Evolutionary conservation across 2,113 vertebrate genomes (phyloP), one percentile per base, ranked within the genome.

Genomic region (Thomomys bottae): DNA sequence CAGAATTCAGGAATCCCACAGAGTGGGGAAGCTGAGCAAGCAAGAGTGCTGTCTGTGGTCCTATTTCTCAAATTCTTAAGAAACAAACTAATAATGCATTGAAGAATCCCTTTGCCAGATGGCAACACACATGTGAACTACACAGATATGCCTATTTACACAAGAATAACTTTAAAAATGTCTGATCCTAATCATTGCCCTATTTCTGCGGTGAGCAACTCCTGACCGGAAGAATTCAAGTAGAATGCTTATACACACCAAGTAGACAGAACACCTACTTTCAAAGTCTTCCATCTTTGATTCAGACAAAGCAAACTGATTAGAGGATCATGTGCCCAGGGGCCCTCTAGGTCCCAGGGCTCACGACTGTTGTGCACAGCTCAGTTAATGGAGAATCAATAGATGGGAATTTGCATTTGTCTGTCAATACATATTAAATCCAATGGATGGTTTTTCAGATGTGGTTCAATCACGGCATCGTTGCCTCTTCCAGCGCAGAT

Each of bases 71-170:
- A 26, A 8, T n/a, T n/a, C 30, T n/a, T 61, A 61, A 76, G 21
- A 68, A 5, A 76, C 34, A 63, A 84, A 8, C 10, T 11, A 67
- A 67, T 17, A 66, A 40, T 9, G 61, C 8, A 75, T 38, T 20
- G 28, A 67, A 45, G 38, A 5, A 3, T 84, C 5, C 0, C 6
- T 9, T 73, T 26, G 36, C 42, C 49, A 40, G 49, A 28, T 49
- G 63, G 81, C 26, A 68, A 36, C 32, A n/a, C 8, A 28, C 6
- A 21, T 5, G 32, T 12, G 10, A 49, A 2, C 18, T 6, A 57
- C 20, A 20, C 1, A 6, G 1, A 3, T 4, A 5, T 21, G 49
- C 8, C 23, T 2, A 71, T 2, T 30, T 26, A 20, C 6, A 73
- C 10, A 7, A 61, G 36, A 32, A 24, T 42, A n/a, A 21, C 57